Conservation (phyloP, 2,888 invertebrate species). For the Dioctria rufipes region DNA sequence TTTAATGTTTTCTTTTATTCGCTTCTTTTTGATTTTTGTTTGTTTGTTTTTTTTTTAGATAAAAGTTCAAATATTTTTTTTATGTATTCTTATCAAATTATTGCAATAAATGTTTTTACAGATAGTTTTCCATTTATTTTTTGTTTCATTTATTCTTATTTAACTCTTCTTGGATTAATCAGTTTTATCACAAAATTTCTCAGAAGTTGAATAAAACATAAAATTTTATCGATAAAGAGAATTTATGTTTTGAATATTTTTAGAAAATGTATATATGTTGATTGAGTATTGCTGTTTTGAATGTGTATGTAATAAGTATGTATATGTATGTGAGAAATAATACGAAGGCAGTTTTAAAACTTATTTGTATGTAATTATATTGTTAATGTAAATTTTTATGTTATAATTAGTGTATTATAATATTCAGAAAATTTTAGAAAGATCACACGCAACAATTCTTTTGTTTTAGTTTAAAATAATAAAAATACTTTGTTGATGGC, state of each 20-base stretch:
- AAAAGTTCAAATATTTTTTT: conserved; percentile 11
- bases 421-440: background rate
- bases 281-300: background rate
- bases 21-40: no score
- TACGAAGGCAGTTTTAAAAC: no score
- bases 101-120: no score
- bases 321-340: background rate
- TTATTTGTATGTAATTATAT: background rate
- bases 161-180: background rate
- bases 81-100: background rate
- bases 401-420: no score
- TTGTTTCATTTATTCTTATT: background rate
- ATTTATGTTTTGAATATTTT: conserved; percentile 32
- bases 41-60: background rate
- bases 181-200: conserved; percentile 30
- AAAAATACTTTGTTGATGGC: no score
- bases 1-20: background rate
- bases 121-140: background rate
- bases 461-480: background rate
- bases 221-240: conserved; percentile 22
- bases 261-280: conserved; percentile 28
- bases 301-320: background rate
- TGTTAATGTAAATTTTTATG: no score
- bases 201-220: conserved; percentile 18
- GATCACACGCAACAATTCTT: background rate